Base-by-base conservation (phyloP, 2,113 vertebrate species). In the Vulpes lagopus region DNA sequence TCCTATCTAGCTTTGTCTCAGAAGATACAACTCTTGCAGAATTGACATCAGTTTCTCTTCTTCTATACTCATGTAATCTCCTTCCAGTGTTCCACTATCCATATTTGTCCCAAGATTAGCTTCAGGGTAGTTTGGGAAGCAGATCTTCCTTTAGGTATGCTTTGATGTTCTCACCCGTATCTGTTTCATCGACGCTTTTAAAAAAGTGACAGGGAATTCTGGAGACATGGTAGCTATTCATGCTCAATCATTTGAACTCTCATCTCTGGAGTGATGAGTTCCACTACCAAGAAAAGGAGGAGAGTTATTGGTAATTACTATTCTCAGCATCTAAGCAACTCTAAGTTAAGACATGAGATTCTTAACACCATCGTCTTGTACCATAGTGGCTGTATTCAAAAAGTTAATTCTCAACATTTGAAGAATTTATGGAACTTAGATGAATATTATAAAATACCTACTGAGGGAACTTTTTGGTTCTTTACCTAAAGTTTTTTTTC, bases 41-140 rank as follows among this genome's bases (percentile, higher is more conserved):
- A 99, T 99, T 98, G 99, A 99, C 99, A 99, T 99, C 96, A 99
- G 98, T 99, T 99, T 99, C 89, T 99, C 99, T 78, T 99, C 99
- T 98, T 99, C 99, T 98, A 99, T 99, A 65, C 99, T 99, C 99
- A 99, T 99, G 95, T 99, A 99, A 98, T 99, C 99, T 64, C 99
- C 96, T 98, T 99, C 99, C 97, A 99, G 98, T 73, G 99, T 99
- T 98, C 99, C 99, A 98, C 99, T 99, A 98, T 99, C 99, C 98
- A 99, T 99, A 73, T 99, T 99, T 57, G 99, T 99, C 89, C 99
- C 99, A 30, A 99, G 99, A 98, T 99, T 99, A 98, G 99, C 98
- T 96, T 99, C 99, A 98, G 99, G 99, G 98, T 99, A 99, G 98
- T 99, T 99, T 67, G 99, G 99, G 98, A 99, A 99, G 90, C 99